Percentiles rank a stretch among this genome's conserved stretches.
Conservation (phyloP, 2,113 vertebrate species). For the human region GRCh38 chr5:107001501-107002000, state of each 20-base stretch:
- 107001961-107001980: not conserved
- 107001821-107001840: not conserved
- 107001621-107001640: not conserved
- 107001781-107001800: not conserved
- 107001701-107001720: not conserved
- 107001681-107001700: not conserved
- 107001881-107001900: not conserved
- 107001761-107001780: not conserved
- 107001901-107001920: not conserved
- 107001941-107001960: not conserved
- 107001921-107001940: not conserved
- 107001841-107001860: not conserved
- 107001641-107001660: not conserved
- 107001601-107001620: not conserved
- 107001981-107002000: not conserved
- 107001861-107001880: not conserved
- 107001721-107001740: not conserved
- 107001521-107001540: not conserved
- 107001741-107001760: not conserved
- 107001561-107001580: not conserved
- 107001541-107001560: not conserved
- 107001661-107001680: not conserved
- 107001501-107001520: not conserved
- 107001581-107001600: not conserved
- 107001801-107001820: not conserved